A percentile compares a stretch with the other conserved stretches of the same genome.
Conservation (phyloP, 2,797 vertebrate genomes). For the Aplochiton taeniatus region DNA sequence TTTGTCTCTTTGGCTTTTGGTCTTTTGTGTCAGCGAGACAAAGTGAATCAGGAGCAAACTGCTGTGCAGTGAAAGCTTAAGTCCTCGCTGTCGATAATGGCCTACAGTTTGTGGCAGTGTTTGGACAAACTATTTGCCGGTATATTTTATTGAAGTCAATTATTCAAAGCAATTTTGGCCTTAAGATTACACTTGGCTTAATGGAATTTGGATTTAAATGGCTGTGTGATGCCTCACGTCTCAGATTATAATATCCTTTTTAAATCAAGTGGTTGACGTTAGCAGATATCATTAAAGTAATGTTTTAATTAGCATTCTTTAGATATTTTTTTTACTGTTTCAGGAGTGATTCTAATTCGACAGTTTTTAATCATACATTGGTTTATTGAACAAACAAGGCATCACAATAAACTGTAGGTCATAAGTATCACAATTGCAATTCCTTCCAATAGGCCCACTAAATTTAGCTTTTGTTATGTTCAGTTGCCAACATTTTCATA, state of each 20-base stretch:
- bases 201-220: conserved; percentile 28
- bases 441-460: no score
- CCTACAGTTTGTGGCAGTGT: conserved; percentile 15
- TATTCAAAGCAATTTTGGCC: conserved; percentile 25
- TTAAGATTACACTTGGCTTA: conserved; percentile 33
- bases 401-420: no score
- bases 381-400: no score
- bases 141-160: conserved; percentile 13
- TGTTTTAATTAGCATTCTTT: no score
- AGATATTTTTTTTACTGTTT: no score
- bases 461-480: no score
- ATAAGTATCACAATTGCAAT: no score
- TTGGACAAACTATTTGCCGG: conserved; percentile 13
- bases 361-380: no score
- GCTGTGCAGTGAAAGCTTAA: conserved; percentile 11
- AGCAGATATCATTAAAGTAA: neutral
- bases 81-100: conserved; percentile 29
- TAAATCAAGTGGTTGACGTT: conserved; percentile 35
- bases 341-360: no score
- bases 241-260: conserved; percentile 13
- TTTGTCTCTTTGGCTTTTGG: conserved; percentile 14
- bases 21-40: conserved; percentile 24
- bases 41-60: conserved; percentile 28
- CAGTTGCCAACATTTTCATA: no score
- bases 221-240: conserved; percentile 9